Conservation (phyloP, 2,888 invertebrate species). For the Hirtodrosophila alboralis region DNA sequence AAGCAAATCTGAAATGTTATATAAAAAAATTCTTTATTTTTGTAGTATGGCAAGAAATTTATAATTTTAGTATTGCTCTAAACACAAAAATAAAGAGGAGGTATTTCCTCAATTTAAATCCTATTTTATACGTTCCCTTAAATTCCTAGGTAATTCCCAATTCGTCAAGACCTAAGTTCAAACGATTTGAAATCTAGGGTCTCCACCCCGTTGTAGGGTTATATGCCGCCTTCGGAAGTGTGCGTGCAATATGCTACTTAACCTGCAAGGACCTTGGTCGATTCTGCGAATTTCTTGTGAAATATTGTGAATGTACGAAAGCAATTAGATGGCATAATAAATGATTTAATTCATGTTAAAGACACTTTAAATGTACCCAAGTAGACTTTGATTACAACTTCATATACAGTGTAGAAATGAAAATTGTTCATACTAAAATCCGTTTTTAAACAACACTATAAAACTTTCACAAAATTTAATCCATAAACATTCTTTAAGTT, state of each 20-base stretch:
- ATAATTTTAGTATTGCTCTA: too few relatives aligned
- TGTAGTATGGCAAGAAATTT: too few relatives aligned
- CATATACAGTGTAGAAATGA: constrained; percentile 22
- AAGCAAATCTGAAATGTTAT: neutral
- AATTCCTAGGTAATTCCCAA: constrained; percentile 4
- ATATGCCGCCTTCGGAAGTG: constrained; percentile 26
- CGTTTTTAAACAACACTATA: constrained; percentile 13
- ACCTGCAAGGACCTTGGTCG: constrained; percentile 61
- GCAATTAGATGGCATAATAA: constrained; percentile 43
- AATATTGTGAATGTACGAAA: constrained; percentile 34
- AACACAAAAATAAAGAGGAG: too few relatives aligned
- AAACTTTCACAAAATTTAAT: constrained; percentile 5
- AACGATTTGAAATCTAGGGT: neutral
- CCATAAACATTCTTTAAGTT: constrained; percentile 3
- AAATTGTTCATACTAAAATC: constrained; percentile 24
- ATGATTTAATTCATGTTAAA: constrained; percentile 37
- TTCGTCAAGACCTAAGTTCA: neutral
- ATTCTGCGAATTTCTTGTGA: constrained; percentile 64
- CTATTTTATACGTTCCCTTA: neutral
- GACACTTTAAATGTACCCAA: constrained; percentile 13
- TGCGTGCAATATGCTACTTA: constrained; percentile 69
- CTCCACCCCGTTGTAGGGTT: neutral
- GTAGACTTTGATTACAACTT: constrained; percentile 38
- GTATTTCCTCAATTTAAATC: too few relatives aligned
- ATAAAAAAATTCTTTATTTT: too few relatives aligned